A percentile compares a stretch with the other conserved stretches of the same genome.
Conservation (phyloP, 1,140 invertebrate genomes). For the Drosophila suzukii region DNA sequence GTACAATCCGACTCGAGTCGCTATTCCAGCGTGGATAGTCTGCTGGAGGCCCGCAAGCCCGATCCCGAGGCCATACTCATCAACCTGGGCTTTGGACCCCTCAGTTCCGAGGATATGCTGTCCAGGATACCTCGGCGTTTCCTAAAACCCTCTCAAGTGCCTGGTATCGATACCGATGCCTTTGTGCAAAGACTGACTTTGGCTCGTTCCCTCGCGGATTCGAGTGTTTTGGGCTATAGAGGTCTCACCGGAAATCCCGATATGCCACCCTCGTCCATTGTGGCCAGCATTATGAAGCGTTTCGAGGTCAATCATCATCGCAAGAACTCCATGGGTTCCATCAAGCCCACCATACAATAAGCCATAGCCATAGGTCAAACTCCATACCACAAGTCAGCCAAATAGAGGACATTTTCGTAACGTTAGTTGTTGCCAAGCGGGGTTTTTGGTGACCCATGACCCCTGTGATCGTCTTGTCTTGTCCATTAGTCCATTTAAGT, state of each 20-base stretch:
- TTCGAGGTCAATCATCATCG: conserved; percentile 83
- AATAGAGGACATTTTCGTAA: conserved; percentile 14
- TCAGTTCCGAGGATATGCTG: conserved; percentile 84
- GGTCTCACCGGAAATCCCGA: conserved; percentile 86
- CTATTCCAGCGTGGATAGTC: conserved; percentile 89
- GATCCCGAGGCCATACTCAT: conserved; percentile 90
- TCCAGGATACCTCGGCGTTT: conserved; percentile 88
- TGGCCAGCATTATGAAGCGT: conserved; percentile 83
- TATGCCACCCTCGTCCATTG: conserved; percentile 78
- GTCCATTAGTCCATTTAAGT: conserved; percentile 70
- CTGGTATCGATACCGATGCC: conserved; percentile 87
- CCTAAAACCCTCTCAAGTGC: conserved; percentile 87
- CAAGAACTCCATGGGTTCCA: conserved; percentile 77
- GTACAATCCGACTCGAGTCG: conserved; percentile 89
- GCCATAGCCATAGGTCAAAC: neutral
- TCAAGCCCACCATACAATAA: conserved; percentile 64
- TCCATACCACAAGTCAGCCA: conserved; percentile 38
- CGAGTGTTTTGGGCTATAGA: conserved; percentile 88
- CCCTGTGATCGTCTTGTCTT: conserved; percentile 68
- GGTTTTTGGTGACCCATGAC: conserved; percentile 13
- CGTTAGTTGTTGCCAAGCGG: conserved; percentile 27
- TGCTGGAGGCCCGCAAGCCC: conserved; percentile 88
- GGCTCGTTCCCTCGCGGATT: conserved; percentile 86
- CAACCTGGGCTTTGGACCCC: conserved; percentile 87
- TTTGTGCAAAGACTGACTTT: conserved; percentile 87